Evolutionary conservation across 2,888 invertebrate genomes (phyloP), one percentile per base, ranked within the genome.

Genomic region (Balanococcus diminutus): DNA sequence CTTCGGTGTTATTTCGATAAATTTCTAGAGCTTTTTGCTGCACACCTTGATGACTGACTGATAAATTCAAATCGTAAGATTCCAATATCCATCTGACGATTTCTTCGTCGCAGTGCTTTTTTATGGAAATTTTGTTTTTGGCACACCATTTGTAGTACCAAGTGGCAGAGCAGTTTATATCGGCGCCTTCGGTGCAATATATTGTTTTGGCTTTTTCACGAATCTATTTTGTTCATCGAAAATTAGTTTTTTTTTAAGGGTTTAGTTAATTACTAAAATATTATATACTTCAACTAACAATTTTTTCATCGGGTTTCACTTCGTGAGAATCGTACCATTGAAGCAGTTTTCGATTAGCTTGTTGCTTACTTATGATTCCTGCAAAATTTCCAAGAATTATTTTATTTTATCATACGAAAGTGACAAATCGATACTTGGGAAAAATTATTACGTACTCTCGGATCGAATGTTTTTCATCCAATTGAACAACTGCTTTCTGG

Each of bases 131-230:
- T 19, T 61, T 83, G 4, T 56, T 28, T 16, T 31, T 61, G 19
- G 61, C 61, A 31, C 83, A 83, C 83, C 83, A 83, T n/a, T 83
- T 83, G 19, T 83, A 83, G 36, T 83, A 83, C 83, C 83, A 83
- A 25, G 56, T 83, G 16, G 22, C 61, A 8, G 83, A 83, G 25
- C 31, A 61, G 11, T 14, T 51, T 19, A 31, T 19, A 19, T 51
- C 36, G 2, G 83, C 2, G 32, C 28, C 32, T 31, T 61, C 83
- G 46, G 51, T 51, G 14, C 61, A 25, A 46, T 31, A 61, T n/a
- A 83, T 16, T 11, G 51, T 32, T 32, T 32, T 61, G n/a, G 83
- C 83, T 32, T 51, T 83, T 61, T 61, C 32, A 11, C 83, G 83
- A 61, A 83, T 61, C 83, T 83, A n/a, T 61, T 28, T n/a, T 0